phyloP scores from a whole-genome alignment of 2,888 invertebrate species.

The Chrysolina haemoptera region DNA sequence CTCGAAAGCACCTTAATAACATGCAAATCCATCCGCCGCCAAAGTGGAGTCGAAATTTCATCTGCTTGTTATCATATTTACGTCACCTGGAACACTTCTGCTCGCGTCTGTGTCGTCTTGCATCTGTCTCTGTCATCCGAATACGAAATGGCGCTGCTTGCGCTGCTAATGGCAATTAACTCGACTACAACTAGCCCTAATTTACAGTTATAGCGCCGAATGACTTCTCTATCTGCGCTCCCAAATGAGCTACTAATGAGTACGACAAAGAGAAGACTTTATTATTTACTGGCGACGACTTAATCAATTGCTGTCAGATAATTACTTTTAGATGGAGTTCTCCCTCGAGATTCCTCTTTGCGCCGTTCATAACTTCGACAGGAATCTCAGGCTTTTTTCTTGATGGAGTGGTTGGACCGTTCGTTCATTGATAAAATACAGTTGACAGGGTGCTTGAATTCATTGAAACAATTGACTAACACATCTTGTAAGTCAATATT shows the following conservation, averaged over 20 bases:
- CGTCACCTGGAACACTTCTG: slow-evolving; percentile 48
- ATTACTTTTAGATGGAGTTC: slow-evolving; percentile 40
- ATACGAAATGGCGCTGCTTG: slow-evolving; percentile 40
- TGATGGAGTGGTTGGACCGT: not conserved
- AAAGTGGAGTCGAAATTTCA: slow-evolving; percentile 31
- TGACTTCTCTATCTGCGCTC: slow-evolving; percentile 49
- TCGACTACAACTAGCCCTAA: slow-evolving; percentile 57
- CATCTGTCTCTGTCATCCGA: slow-evolving; percentile 53
- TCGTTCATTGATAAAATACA: not conserved
- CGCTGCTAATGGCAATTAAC: slow-evolving; percentile 56
- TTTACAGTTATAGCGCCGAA: slow-evolving; percentile 53
- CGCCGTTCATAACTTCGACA: not conserved
- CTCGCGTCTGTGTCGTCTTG: slow-evolving; percentile 35
- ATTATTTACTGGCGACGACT: slow-evolving; percentile 38
- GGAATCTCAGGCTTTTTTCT: not conserved
- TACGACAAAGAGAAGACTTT: slow-evolving; percentile 47
- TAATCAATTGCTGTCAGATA: slow-evolving; percentile 40
- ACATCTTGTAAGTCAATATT: too few species aligned
- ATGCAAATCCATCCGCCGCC: slow-evolving; percentile 20
- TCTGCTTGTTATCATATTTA: slow-evolving; percentile 50
- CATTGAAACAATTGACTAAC: too few species aligned
- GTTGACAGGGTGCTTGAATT: not conserved
- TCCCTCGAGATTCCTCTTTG: slow-evolving; percentile 9
- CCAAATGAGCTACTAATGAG: slow-evolving; percentile 42
- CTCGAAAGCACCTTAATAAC: slow-evolving; percentile 8